phyloP scores from a whole-genome alignment of 1,140 invertebrate genomes.

The Drosophila pectinifera region DNA sequence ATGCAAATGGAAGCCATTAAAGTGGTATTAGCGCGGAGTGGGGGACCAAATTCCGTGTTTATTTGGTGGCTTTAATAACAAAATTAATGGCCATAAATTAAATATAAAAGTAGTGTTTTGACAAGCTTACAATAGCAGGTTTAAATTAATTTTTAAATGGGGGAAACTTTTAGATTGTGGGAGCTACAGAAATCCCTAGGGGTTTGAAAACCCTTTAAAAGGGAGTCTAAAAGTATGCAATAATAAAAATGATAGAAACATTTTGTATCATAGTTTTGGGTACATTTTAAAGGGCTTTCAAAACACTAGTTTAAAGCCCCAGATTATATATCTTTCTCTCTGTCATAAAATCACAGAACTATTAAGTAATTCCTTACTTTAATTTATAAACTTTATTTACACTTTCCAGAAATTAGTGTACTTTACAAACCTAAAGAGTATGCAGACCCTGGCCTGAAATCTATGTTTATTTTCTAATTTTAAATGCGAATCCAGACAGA shows the following conservation, averaged over 20 bases:
- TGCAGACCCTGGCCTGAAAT: neutral
- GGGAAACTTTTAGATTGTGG: no score
- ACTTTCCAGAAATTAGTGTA: neutral
- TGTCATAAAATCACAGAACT: no score
- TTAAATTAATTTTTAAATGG: slow-evolving; percentile 1
- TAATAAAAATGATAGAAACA: no score
- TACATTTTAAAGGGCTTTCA: no score
- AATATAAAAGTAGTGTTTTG: neutral
- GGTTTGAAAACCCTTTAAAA: no score
- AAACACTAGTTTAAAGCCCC: no score
- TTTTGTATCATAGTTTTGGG: no score
- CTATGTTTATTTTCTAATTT: slow-evolving; percentile 23
- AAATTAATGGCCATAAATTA: neutral
- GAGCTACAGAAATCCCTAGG: no score
- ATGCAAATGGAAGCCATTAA: slow-evolving; percentile 24
- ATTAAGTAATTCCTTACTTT: neutral
- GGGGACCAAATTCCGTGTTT: neutral
- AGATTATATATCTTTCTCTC: no score
- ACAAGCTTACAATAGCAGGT: neutral
- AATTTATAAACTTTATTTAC: slow-evolving; percentile 1
- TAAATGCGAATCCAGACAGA: slow-evolving; percentile 15
- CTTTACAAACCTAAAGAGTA: neutral
- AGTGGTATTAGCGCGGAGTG: slow-evolving; percentile 9
- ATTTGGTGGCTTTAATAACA: slow-evolving; percentile 6
- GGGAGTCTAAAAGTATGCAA: no score